These are phyloP conservation scores for Chaetogeoica ovagalla DNA, from an alignment of 2,888 invertebrate genomes.

Conservation along the genomic window DNA sequence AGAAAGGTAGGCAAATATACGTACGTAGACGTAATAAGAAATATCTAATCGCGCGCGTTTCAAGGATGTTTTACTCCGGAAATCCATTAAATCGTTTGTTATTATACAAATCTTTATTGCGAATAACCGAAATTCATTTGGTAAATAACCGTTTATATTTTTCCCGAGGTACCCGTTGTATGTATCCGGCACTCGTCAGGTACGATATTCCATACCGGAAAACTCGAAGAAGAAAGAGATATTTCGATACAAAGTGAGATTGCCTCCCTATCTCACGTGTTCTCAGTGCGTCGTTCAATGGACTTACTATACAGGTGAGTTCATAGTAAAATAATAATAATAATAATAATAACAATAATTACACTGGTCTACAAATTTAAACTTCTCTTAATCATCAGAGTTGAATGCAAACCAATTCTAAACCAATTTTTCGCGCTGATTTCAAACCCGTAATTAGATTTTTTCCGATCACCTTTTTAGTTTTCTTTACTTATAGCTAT, in stretches of 20 bases:
- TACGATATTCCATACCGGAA: slow-evolving; percentile 72
- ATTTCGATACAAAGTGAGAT: slow-evolving; percentile 72
- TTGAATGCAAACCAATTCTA: no score
- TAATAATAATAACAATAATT: no score
- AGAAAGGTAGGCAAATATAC: slow-evolving; percentile 65
- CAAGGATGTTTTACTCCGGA: not conserved
- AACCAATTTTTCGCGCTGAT: no score
- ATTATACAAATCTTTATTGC: no score
- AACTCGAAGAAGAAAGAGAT: slow-evolving; percentile 69
- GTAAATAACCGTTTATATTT: not conserved
- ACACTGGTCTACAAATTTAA: no score
- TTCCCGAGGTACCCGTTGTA: slow-evolving; percentile 69
- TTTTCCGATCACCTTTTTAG: no score
- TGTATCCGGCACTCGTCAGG: slow-evolving; percentile 73
- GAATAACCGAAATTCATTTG: no score
- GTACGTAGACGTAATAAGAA: not conserved
- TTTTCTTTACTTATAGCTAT: no score
- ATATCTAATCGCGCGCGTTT: not conserved
- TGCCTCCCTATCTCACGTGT: slow-evolving; percentile 83
- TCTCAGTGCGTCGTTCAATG: slow-evolving; percentile 90
- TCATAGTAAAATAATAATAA: no score
- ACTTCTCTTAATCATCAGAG: no score
- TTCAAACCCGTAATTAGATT: no score
- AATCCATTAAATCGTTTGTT: no score
- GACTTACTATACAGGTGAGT: slow-evolving; percentile 81